phyloP scores from a whole-genome alignment of 2,113 vertebrate species.

The Sturnira hondurensis region DNA sequence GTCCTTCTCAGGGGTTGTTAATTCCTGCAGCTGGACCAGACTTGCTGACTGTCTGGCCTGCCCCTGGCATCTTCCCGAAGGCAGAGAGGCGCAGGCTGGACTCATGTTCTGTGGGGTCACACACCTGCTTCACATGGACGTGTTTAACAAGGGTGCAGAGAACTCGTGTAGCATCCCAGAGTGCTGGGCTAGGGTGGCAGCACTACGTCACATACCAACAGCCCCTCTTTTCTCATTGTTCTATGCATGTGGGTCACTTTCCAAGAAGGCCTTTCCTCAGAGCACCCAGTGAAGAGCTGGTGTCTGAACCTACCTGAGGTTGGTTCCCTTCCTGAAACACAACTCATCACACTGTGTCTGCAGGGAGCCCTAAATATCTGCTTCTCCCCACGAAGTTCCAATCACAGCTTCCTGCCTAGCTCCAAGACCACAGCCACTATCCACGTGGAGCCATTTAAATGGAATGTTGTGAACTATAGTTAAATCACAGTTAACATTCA shows the following conservation, averaged over 20 bases:
- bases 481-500: not conserved
- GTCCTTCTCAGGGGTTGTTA: not conserved
- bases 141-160: not conserved
- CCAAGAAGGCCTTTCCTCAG: not conserved
- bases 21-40: not conserved
- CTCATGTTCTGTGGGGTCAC: not conserved
- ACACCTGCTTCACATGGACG: rapidly evolving
- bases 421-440: not conserved
- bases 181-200: rapidly evolving
- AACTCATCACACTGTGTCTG: not conserved
- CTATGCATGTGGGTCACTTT: rapidly evolving
- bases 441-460: not conserved
- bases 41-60: not conserved
- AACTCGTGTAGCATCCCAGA: rapidly evolving
- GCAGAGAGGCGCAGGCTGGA: not conserved
- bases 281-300: no score
- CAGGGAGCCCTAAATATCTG: not conserved
- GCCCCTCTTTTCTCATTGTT: not conserved
- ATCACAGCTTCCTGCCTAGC: not conserved
- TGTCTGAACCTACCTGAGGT: not conserved
- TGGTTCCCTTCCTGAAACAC: not conserved
- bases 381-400: not conserved
- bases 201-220: not conserved
- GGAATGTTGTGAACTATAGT: not conserved
- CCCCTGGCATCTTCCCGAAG: not conserved